These are phyloP conservation scores for Enteromius unitaeniatus DNA, from an alignment of 2,797 vertebrate species.

Conservation along the genomic window DNA sequence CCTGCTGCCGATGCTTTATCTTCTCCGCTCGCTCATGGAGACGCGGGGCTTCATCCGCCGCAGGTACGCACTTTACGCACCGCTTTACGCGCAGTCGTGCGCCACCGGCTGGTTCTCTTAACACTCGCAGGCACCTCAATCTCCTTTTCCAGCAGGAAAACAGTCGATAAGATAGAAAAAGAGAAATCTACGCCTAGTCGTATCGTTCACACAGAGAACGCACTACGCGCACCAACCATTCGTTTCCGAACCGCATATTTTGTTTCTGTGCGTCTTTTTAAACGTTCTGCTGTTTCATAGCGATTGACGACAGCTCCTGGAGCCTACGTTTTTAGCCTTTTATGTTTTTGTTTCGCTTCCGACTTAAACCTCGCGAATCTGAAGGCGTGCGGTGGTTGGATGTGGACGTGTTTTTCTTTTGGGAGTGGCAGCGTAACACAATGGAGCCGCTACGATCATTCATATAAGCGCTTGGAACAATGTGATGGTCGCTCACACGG, in stretches of 20 bases:
- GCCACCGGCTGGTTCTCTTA: conserved; percentile 31
- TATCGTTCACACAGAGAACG: not conserved
- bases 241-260: not conserved
- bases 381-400: not conserved
- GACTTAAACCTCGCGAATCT: not conserved
- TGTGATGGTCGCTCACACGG: conserved; percentile 11
- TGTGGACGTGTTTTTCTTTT: conserved; percentile 25
- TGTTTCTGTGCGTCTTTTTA: not conserved
- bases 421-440: conserved; percentile 52
- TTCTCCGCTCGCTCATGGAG: conserved; percentile 53
- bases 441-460: not conserved
- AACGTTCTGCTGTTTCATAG: not conserved
- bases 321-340: not conserved
- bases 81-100: conserved; percentile 46
- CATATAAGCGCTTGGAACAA: conserved; percentile 20
- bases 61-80: conserved; percentile 61
- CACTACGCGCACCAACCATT: not conserved
- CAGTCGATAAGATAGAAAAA: not conserved
- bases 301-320: not conserved
- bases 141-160: not conserved
- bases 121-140: conserved; percentile 3
- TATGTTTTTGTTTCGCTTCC: not conserved
- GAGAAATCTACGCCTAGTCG: not conserved
- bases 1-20: conserved; percentile 57
- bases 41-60: conserved; percentile 47